Percentiles rank a stretch among this genome's conserved stretches.
phyloP scores from a whole-genome alignment of 2,113 vertebrate species.

The Rattus norvegicus region DNA sequence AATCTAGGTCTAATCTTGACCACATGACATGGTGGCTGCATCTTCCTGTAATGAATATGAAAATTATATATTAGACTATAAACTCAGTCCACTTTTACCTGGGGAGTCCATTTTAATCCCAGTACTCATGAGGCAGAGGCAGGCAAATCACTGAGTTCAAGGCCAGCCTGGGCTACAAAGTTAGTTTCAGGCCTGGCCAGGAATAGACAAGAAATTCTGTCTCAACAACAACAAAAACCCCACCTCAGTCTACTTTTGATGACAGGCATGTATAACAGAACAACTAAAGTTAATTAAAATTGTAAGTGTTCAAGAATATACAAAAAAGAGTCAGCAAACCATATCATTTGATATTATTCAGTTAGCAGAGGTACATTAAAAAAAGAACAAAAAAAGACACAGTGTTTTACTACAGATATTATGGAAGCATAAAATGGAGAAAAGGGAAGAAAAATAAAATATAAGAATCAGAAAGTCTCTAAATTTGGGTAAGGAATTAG shows the following conservation, averaged over 20 bases:
- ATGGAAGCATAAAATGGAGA: neutral
- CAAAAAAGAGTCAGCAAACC: constrained; percentile 10
- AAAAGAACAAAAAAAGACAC: neutral
- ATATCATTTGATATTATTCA: neutral
- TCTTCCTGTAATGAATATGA: neutral
- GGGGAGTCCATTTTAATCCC: no score
- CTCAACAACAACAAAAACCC: neutral
- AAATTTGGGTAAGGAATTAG: neutral
- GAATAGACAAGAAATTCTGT: neutral
- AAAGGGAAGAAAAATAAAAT: neutral
- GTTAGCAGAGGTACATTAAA: neutral
- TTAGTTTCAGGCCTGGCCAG: neutral
- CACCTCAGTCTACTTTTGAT: neutral
- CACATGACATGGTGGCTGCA: neutral
- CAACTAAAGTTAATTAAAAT: neutral
- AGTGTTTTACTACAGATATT: neutral
- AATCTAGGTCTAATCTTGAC: constrained; percentile 14
- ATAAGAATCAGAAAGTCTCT: neutral
- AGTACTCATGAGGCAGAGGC: neutral
- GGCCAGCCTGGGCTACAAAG: neutral
- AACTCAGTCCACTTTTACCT: neutral
- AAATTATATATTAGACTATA: constrained; percentile 57
- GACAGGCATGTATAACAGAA: neutral
- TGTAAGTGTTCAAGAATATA: neutral
- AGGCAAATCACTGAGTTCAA: neutral